phyloP scores from a whole-genome alignment of 53 echinoderm and acorn worm genomes.

The Astropecten irregularis region DNA sequence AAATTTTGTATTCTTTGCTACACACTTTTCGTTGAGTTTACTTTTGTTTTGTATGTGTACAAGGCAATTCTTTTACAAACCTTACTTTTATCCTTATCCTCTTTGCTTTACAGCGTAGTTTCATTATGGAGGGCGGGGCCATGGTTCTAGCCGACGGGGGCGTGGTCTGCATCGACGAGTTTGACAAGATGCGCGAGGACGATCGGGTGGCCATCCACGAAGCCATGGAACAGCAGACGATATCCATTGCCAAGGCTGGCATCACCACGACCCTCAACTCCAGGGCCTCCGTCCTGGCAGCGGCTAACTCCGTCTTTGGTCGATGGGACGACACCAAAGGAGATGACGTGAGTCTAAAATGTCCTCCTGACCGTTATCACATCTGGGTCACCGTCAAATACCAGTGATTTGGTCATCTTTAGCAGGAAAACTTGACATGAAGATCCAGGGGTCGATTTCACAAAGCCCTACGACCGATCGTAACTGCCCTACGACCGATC shows the following conservation, averaged over 20 bases:
- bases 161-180: constrained; percentile 96
- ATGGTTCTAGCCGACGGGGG: constrained; percentile 95
- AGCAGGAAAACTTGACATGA: no score
- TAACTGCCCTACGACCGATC: no score
- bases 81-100: no score
- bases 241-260: constrained; percentile 97
- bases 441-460: no score
- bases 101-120: constrained; percentile 87
- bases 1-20: no score
- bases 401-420: no score
- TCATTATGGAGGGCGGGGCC: constrained; percentile 96
- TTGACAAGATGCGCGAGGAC: constrained; percentile 98
- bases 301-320: constrained; percentile 92
- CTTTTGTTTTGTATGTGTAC: no score
- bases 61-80: no score
- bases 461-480: no score
- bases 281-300: constrained; percentile 87
- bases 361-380: no score
- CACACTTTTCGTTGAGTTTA: no score
- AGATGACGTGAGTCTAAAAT: constrained; percentile 82
- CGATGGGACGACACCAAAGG: constrained; percentile 96
- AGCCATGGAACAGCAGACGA: constrained; percentile 99
- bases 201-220: constrained; percentile 96
- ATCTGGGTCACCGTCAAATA: no score
- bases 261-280: constrained; percentile 98